Conservation (phyloP, 2,113 vertebrate genomes). For the Ceyx margarethae region DNA sequence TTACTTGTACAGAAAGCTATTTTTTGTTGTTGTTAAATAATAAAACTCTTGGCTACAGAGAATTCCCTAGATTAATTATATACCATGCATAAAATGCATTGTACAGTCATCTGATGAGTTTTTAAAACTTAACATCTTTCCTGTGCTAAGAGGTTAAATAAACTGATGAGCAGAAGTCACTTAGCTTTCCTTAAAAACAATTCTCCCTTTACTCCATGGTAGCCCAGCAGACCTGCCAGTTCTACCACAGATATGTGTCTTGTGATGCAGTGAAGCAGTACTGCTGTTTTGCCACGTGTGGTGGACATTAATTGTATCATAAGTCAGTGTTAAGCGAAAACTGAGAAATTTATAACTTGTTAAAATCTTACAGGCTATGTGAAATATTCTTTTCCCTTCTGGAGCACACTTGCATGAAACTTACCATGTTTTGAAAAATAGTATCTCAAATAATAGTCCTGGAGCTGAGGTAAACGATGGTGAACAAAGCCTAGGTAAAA, state of each 20-base stretch:
- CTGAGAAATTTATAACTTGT: not conserved
- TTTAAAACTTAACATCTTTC: not conserved
- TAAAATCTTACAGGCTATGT: fast-evolving
- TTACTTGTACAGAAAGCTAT: not conserved
- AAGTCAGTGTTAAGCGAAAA: not conserved
- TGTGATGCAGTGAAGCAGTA: too few relatives aligned
- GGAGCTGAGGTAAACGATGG: not conserved
- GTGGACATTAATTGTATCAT: not conserved
- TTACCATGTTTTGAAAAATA: not conserved
- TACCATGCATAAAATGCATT: not conserved
- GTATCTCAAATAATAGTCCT: not conserved
- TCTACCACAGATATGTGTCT: not conserved
- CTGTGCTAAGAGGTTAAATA: not conserved
- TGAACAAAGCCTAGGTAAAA: not conserved
- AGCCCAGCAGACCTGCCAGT: constrained; percentile 19
- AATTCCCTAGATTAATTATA: not conserved
- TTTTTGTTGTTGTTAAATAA: not conserved
- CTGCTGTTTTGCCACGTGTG: not conserved
- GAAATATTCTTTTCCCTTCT: not conserved
- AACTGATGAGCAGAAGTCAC: not conserved
- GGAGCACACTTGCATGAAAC: not conserved
- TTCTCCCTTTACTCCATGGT: not conserved
- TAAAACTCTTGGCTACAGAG: not conserved
- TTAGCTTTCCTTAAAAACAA: not conserved
- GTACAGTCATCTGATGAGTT: not conserved